Base-by-base conservation (phyloP, 2,888 invertebrate genomes). In the Calameuta idolon region DNA sequence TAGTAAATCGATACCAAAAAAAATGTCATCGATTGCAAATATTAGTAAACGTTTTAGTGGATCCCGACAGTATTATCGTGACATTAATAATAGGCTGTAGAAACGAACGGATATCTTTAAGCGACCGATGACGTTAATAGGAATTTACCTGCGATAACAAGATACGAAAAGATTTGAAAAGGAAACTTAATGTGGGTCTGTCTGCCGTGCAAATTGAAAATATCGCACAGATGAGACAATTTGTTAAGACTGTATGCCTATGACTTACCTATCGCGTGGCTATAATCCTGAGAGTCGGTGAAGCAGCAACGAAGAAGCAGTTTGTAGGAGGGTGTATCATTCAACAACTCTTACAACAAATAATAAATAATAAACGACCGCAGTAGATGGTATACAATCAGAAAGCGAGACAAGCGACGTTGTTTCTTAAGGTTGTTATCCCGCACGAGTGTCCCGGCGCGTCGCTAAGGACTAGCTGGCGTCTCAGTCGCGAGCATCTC, bases 391-490 rank as follows among this genome's bases (percentile, higher is more conserved):
- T 3, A 69, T 69, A 69, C 3, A n/a, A 69, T n/a, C 69, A 33
- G 69, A n/a, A 34, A 34, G 34, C n/a, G 74, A 35, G 34, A n/a
- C 33, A 34, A 74, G 34, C 34, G 35, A 35, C 34, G 34, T 34
- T 35, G 30, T 71, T 71, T 71, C 71, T 35, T 35, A 35, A 74
- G 4, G 12, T 34, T 23, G 74, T 34, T 34, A 75, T 40, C 75
- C 30, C 76, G 77, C 75, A 80, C 82, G 79, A 85, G 81, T 83
- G 83, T 82, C 83, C 84, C 83, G 81, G 83, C 86, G 83, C 83
- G 86, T 85, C 83, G 83, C 85, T 85, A 87, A 88, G 87, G 87
- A 89, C 87, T 87, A 87, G 84, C 87, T 87, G 86, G 84, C 85
- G 87, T 88, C 88, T 86, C 85, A 80, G 86, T 83, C 78, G 84